Evolutionary conservation across 2,797 vertebrate genomes (phyloP).

Genomic region (Hydrophis major): DNA sequence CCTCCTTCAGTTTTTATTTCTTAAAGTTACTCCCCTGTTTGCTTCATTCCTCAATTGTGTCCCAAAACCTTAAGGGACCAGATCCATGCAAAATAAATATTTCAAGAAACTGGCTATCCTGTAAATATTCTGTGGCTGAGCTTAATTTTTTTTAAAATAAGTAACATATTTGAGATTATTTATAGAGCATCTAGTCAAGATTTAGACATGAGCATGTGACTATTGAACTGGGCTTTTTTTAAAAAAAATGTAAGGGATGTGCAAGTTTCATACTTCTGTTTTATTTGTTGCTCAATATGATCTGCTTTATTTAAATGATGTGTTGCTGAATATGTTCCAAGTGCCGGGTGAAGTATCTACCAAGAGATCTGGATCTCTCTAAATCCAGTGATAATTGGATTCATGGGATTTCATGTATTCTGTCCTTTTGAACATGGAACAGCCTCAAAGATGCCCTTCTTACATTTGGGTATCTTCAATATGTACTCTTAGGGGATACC

Average conservation of each 20-base stretch:
- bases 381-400: not conserved
- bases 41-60: not conserved
- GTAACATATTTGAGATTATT: not conserved
- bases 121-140: not conserved
- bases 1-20: not conserved
- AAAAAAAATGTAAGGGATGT: not conserved
- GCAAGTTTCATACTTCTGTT: not conserved
- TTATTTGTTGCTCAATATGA: not conserved
- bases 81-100: not conserved
- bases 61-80: not conserved
- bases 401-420: not conserved
- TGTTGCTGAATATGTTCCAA: not conserved
- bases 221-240: not conserved
- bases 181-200: not conserved
- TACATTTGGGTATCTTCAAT: not conserved
- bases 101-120: not conserved
- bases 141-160: not conserved
- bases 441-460: not conserved
- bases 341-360: not conserved
- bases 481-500: not conserved
- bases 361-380: not conserved
- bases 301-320: not conserved
- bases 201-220: not conserved
- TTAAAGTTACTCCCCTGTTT: not conserved
- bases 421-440: not conserved